These are phyloP conservation scores for Chamaea fasciata DNA, from an alignment of 2,113 vertebrate species.

Conservation along the genomic window DNA sequence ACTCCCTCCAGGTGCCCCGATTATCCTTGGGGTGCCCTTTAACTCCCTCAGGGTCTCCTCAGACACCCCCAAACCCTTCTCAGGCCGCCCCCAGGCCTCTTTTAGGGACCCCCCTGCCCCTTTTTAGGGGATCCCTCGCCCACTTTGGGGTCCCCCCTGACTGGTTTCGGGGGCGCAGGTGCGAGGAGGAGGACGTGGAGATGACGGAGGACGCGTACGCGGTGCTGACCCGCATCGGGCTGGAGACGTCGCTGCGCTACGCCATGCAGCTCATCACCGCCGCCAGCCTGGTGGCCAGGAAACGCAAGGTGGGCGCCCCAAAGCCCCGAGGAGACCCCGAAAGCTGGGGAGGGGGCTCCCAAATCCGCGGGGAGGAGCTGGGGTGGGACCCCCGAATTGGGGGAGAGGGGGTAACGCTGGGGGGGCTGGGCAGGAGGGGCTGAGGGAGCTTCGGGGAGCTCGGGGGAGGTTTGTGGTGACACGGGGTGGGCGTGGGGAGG, in stretches of 20 bases:
- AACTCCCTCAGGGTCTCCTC: too few species aligned
- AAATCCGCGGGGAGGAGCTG: neutral
- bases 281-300: neutral
- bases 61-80: too few species aligned
- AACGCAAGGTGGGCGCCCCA: neutral
- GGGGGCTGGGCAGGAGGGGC: too few species aligned
- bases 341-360: rapidly evolving
- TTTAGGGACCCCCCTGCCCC: rapidly evolving
- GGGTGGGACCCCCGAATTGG: neutral
- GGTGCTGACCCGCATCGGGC: neutral
- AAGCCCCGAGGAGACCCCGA: neutral
- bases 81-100: too few species aligned
- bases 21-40: neutral
- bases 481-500: too few species aligned
- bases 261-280: neutral
- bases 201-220: neutral
- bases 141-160: neutral
- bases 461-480: neutral
- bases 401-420: rapidly evolving
- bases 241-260: neutral
- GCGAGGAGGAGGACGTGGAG: neutral
- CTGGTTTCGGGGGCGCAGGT: neutral
- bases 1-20: rapidly evolving
- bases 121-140: neutral
- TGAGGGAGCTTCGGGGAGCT: neutral